Base-by-base conservation (phyloP, 2,797 vertebrate species). In the Anguilla anguilla region DNA sequence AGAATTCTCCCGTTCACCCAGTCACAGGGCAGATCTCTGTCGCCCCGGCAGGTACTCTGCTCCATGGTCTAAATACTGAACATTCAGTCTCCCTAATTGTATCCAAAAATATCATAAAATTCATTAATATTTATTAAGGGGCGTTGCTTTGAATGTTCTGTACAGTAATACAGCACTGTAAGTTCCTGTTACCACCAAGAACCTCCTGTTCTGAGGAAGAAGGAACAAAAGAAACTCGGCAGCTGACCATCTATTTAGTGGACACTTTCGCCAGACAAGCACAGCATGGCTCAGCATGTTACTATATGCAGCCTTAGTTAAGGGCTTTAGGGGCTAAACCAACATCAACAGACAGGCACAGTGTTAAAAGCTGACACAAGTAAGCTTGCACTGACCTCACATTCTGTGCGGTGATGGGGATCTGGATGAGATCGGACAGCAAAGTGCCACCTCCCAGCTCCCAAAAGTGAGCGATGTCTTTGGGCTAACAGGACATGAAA, bases 391-490 rank as follows among this genome's bases (percentile, higher is more conserved):
- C 94, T 91, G 89, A 99, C 99, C 95, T 94, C 91, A 98, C 86
- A 84, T 94, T 97, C 85, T 94, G 92, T 89, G 93, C 91, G 57
- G 96, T 97, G 89, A 99, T 96, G 31, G 98, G 97, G 91, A 99
- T 96, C 92, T 95, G 96, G 89, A 97, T 95, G 85, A 99, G 96
- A 91, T 99, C 98, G 92, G 97, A 93, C 85, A 99, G 94, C 2
- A 97, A 99, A 0, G 95, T 97, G 87, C 99, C 99, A 91, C 98
- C 98, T 90, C 98, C 99, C 84, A 99, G 94, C 92, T 99, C 99
- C 99, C 98, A 99, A 89, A 99, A 95, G 91, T 99, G 98, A 91
- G 97, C 97, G 87, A 98, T 94, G 91, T 99, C 97, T 95, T 99
- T 99, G 83, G 97, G 97, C 98, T 99, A 92, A 25, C 93, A 94